These are phyloP conservation scores for Ips nitidus DNA, from an alignment of 1,140 invertebrate species.

Conservation along the genomic window DNA sequence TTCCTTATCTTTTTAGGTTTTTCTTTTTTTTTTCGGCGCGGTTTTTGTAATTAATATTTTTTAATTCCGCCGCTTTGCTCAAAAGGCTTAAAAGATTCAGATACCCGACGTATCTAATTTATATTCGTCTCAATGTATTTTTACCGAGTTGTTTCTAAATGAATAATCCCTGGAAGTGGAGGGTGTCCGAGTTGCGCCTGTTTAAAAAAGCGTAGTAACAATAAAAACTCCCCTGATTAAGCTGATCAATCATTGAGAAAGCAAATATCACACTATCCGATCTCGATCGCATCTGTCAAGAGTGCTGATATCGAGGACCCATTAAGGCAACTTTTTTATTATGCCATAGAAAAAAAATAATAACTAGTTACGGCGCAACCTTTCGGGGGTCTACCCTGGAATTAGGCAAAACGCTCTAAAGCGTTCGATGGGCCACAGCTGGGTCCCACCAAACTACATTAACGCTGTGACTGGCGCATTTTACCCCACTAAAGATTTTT, in stretches of 20 bases:
- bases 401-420: slow-evolving; percentile 16
- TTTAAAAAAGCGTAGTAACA: too few relatives aligned
- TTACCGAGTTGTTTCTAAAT: too few relatives aligned
- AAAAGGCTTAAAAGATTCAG: slow-evolving; percentile 12
- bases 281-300: slow-evolving; percentile 20
- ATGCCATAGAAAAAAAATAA: slow-evolving; percentile 15
- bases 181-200: too few relatives aligned
- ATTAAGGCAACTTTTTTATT: slow-evolving; percentile 18
- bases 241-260: slow-evolving; percentile 18
- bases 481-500: slow-evolving; percentile 18
- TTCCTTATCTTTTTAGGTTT: slow-evolving; percentile 25
- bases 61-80: slow-evolving; percentile 3
- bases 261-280: slow-evolving; percentile 7
- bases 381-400: slow-evolving; percentile 13
- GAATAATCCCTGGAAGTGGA: too few relatives aligned
- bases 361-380: slow-evolving; percentile 19
- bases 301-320: slow-evolving; percentile 7
- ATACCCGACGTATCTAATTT: slow-evolving; percentile 5
- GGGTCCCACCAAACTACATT: slow-evolving; percentile 15
- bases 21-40: slow-evolving; percentile 20
- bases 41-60: slow-evolving; percentile 24
- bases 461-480: slow-evolving; percentile 24
- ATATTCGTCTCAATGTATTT: slow-evolving; percentile 4
- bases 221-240: slow-evolving; percentile 1
- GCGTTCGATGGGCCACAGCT: slow-evolving; percentile 8